Evolutionary conservation across 2,888 invertebrate genomes (phyloP).

Genomic region (Cataglyphis livida): DNA sequence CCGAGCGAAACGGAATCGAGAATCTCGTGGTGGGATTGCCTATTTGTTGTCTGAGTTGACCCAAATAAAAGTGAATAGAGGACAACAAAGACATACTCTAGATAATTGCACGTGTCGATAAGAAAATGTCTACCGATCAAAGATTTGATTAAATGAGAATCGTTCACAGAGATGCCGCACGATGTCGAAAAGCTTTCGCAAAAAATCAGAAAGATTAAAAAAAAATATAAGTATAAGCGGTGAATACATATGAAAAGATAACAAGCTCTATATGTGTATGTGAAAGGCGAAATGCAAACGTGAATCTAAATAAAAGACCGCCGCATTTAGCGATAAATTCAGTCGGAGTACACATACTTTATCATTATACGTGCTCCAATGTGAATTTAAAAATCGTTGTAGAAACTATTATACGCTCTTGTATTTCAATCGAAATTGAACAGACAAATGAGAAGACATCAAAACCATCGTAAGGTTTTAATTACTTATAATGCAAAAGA

Average conservation of each 20-base stretch:
- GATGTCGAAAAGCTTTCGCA: background rate
- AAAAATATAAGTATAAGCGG: background rate
- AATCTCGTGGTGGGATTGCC: background rate
- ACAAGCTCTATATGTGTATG: background rate
- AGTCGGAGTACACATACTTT: background rate
- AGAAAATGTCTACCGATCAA: background rate
- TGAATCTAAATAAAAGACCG: background rate
- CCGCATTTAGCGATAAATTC: background rate
- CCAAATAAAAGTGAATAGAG: background rate
- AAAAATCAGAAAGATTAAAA: background rate
- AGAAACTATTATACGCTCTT: background rate
- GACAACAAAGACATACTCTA: background rate
- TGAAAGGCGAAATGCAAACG: background rate
- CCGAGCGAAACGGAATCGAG: background rate
- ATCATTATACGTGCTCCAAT: background rate
- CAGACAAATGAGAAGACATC: background rate
- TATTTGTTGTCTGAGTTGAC: background rate
- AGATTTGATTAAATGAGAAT: background rate
- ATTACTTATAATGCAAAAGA: background rate
- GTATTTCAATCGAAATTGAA: background rate
- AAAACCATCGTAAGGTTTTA: background rate
- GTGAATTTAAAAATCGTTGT: background rate
- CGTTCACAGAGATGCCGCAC: background rate
- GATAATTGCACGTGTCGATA: background rate
- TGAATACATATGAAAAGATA: background rate